These are phyloP conservation scores for Gobio gobio DNA, from an alignment of 2,113 vertebrate species.

Conservation along the genomic window DNA sequence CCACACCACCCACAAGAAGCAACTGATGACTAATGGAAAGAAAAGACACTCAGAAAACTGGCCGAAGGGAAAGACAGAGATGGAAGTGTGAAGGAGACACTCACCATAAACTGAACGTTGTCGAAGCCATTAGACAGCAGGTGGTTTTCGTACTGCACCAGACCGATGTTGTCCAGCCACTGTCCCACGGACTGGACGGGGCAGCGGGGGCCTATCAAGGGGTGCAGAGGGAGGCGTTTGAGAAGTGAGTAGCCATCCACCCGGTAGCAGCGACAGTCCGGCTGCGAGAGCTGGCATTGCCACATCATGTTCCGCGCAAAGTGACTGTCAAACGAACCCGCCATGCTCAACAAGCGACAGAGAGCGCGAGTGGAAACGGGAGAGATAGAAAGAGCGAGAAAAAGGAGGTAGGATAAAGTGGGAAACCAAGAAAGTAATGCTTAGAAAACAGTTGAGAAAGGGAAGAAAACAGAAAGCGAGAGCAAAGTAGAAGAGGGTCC, in stretches of 20 bases:
- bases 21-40: slow-evolving; percentile 7
- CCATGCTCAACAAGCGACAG: slow-evolving; percentile 87
- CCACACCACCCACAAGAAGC: slow-evolving; percentile 25
- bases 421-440: neutral
- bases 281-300: slow-evolving; percentile 99
- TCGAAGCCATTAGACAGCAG: slow-evolving; percentile 98
- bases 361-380: slow-evolving; percentile 70
- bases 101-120: slow-evolving; percentile 92
- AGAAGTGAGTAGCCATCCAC: slow-evolving; percentile 98
- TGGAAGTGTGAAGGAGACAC: slow-evolving; percentile 31
- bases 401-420: slow-evolving; percentile 6
- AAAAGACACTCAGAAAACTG: neutral
- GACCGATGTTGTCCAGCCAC: slow-evolving; percentile 98
- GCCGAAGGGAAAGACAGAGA: slow-evolving; percentile 4
- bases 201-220: slow-evolving; percentile 98
- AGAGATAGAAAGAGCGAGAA: slow-evolving; percentile 15
- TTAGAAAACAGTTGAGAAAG: neutral
- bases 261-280: slow-evolving; percentile 98
- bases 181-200: slow-evolving; percentile 96
- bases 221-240: slow-evolving; percentile 97
- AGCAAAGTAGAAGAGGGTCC: slow-evolving; percentile 10
- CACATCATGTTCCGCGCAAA: slow-evolving; percentile 97
- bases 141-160: slow-evolving; percentile 99
- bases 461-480: slow-evolving; percentile 25
- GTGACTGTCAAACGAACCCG: slow-evolving; percentile 98